Evolutionary conservation across 2,888 invertebrate genomes (phyloP).

Genomic region (Hydrotaea diabolus): DNA sequence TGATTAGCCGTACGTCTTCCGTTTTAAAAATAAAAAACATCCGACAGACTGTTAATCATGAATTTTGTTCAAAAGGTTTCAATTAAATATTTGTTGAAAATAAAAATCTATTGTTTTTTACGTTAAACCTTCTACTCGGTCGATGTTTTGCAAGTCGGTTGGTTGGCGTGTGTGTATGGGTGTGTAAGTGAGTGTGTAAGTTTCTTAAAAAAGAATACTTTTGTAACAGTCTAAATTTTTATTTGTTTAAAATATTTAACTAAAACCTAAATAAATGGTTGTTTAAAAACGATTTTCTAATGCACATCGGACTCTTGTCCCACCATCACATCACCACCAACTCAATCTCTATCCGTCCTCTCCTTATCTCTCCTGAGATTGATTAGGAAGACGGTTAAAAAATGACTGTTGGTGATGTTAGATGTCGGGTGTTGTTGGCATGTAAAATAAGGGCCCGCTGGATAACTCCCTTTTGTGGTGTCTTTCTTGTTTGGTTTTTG

Average conservation of each 20-base stretch:
- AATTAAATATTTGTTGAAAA: conserved; percentile 33
- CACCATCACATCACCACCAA: neutral
- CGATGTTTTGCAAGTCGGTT: conserved; percentile 40
- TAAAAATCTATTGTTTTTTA: conserved; percentile 19
- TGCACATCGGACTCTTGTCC: conserved; percentile 10
- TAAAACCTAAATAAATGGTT: conserved; percentile 17
- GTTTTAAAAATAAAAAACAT: conserved; percentile 26
- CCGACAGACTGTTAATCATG: conserved; percentile 22
- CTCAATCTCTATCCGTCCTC: neutral
- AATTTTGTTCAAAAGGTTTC: conserved; percentile 19
- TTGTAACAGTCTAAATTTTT: conserved; percentile 37
- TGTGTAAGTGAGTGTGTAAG: conserved; percentile 17
- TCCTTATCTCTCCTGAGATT: neutral
- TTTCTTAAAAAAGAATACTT: conserved; percentile 32
- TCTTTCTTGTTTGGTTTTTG: conserved; percentile 61
- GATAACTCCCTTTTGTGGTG: conserved; percentile 45
- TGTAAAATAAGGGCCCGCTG: conserved; percentile 10
- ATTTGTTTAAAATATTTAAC: conserved; percentile 40
- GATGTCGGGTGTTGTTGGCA: neutral
- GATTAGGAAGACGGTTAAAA: too few species aligned
- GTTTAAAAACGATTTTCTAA: conserved; percentile 13
- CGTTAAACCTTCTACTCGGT: conserved; percentile 17
- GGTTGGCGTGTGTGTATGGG: conserved; percentile 24
- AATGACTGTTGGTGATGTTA: neutral
- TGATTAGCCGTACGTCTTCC: conserved; percentile 20